Conservation (phyloP, 2,113 vertebrate species). For the Microcebus murinus region DNA sequence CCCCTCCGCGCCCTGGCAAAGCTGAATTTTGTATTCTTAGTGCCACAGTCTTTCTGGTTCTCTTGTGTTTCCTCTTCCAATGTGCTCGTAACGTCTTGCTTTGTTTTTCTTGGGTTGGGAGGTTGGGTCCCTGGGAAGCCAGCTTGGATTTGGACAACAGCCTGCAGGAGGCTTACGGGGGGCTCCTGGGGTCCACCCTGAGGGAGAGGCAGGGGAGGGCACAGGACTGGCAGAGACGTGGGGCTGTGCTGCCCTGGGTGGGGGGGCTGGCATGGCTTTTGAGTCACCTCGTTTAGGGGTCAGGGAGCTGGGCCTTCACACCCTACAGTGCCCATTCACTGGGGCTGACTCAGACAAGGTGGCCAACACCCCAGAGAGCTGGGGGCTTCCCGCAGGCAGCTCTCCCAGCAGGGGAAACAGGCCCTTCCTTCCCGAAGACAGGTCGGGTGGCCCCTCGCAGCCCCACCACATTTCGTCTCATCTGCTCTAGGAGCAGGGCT, state of each 20-base stretch:
- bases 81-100: neutral
- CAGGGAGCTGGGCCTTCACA: neutral
- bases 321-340: neutral
- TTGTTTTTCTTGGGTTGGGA: neutral
- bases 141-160: neutral
- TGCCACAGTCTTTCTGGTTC: neutral
- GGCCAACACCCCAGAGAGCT: neutral
- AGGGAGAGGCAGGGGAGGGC: neutral
- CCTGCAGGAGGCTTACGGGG: neutral
- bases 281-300: neutral
- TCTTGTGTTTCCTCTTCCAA: neutral
- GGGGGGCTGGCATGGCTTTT: neutral
- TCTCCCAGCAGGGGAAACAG: neutral
- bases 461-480: neutral
- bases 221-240: neutral
- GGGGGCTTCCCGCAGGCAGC: neutral
- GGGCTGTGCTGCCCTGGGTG: neutral
- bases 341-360: neutral
- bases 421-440: too few relatives aligned
- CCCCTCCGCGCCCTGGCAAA: fast-evolving
- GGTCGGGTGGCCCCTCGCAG: neutral
- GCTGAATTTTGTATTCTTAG: neutral
- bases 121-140: neutral
- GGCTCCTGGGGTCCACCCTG: neutral
- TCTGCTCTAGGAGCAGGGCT: neutral